A percentile compares a stretch with the other conserved stretches of the same genome.
Evolutionary conservation across 2,888 invertebrate species (phyloP).

Genomic region (Crossocerus cetratus): DNA sequence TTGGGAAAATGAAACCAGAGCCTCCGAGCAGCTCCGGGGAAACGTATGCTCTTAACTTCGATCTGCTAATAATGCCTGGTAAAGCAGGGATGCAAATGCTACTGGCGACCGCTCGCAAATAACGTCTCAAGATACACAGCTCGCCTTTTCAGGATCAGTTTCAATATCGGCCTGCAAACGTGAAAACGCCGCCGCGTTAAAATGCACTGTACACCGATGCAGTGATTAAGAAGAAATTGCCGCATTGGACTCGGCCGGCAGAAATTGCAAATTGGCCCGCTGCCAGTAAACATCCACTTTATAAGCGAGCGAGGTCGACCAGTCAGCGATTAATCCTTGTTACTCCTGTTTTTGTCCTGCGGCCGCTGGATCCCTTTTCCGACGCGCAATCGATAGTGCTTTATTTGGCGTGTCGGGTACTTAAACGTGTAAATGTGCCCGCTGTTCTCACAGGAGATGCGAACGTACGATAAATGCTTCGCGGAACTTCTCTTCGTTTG

Average conservation of each 20-base stretch:
- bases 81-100: no score
- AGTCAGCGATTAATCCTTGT: background rate
- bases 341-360: slow-evolving; percentile 11
- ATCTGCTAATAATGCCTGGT: background rate
- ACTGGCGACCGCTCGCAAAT: no score
- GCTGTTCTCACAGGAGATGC: background rate
- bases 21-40: slow-evolving; percentile 12
- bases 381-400: background rate
- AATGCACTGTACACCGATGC: no score
- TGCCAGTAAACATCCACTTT: no score
- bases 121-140: no score
- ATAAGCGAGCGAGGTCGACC: slow-evolving; percentile 1
- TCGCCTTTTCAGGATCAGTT: no score
- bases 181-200: no score
- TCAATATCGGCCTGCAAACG: no score
- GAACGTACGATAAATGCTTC: background rate
- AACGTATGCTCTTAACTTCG: background rate
- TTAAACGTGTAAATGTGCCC: background rate
- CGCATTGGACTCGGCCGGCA: no score
- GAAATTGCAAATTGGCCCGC: no score
- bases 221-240: no score
- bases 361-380: background rate
- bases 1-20: slow-evolving; percentile 19
- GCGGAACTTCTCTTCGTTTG: background rate
- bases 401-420: background rate